Evolutionary conservation across 1,140 invertebrate species (phyloP), one percentile per base, ranked within the genome.

Genomic region (Bombus sylvicola): DNA sequence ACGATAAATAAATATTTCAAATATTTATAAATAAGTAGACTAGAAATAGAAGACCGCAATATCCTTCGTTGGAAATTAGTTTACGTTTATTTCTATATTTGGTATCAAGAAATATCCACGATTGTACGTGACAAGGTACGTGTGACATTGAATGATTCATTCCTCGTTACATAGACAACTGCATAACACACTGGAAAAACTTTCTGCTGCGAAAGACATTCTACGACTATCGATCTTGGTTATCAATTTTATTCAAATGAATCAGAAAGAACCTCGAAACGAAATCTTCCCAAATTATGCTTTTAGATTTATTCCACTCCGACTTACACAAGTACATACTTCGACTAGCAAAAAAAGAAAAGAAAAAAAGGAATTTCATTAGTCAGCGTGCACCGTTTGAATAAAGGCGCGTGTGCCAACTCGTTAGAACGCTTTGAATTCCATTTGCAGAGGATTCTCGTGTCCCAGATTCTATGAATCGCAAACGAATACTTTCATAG

Each of bases 351-450:
- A 53, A 8, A 53, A 28, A 37, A 34, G 1, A 34, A 34, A 34
- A 2, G 34, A 34, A 34, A 57, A 37, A 37, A 13, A 75, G 28
- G 31, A 75, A 59, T 76, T 76, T 37, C 53, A 76, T 76, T 59
- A 59, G 57, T 59, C 34, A 59, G 13, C 43, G 34, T 37, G 41
- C 71, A n/a, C 28, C 71, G 8, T 41, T 57, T n/a, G 47, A 59
- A 59, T 59, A 57, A 39, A n/a, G 34, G 28, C 25, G 6, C 53
- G 31, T 39, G 53, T 76, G 53, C 53, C 74, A 76, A 76, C 31
- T 59, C 25, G 53, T n/a, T 59, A 76, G 25, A 76, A 59, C 34
- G 25, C 53, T 76, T 76, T 37, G 53, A 76, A 76, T 76, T 76
- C 74, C 34, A 59, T 37, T 37, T 25, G 47, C 15, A 18, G 13